Evolutionary conservation across 2,113 vertebrate genomes (phyloP).

Genomic region (Podiceps cristatus): DNA sequence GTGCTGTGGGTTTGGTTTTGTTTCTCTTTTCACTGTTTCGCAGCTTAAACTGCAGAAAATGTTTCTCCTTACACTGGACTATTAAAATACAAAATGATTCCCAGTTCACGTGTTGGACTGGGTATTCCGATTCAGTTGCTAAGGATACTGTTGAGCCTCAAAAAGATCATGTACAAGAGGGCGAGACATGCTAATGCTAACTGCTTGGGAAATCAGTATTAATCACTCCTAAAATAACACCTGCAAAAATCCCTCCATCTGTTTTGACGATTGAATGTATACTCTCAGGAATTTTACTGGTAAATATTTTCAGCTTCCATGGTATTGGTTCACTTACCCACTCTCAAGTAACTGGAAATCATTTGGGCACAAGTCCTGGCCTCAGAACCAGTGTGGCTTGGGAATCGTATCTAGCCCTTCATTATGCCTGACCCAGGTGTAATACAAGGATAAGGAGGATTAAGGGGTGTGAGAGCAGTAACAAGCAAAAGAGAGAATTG

Average conservation of each 20-base stretch:
- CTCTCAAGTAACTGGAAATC: not conserved
- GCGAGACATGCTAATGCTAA: not conserved
- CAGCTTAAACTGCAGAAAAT: not conserved
- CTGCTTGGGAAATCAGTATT: not conserved
- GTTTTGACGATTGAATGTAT: not conserved
- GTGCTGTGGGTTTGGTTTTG: not conserved
- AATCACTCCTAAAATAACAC: not conserved
- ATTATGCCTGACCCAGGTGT: not conserved
- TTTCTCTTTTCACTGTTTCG: not conserved
- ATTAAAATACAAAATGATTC: not conserved
- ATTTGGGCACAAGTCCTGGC: not conserved
- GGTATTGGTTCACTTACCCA: not conserved
- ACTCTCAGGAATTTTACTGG: accelerated
- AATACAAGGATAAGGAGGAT: not conserved
- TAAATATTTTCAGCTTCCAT: not conserved
- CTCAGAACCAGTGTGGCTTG: not conserved
- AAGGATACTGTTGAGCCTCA: not conserved
- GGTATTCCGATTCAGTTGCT: not conserved
- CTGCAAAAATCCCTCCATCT: not conserved
- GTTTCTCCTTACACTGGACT: not conserved
- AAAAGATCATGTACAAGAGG: not conserved
- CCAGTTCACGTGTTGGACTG: not conserved
- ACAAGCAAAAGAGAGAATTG: not conserved
- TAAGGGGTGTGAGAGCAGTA: not conserved
- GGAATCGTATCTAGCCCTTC: not conserved